phyloP scores from a whole-genome alignment of 2,797 vertebrate species.

The Meriones psammophilus region DNA sequence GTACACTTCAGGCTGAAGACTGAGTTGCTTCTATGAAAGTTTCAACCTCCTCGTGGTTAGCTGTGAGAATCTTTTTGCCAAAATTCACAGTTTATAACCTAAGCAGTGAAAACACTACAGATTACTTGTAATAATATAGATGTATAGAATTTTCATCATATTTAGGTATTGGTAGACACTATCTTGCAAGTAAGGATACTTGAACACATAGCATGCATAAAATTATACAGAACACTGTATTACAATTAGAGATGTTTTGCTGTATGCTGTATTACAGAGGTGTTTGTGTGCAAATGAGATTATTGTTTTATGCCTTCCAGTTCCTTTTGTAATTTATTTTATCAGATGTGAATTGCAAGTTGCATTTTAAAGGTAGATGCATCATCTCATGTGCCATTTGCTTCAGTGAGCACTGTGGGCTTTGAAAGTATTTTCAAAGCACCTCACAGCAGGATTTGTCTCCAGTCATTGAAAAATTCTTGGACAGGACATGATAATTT shows the following conservation, averaged over 20 bases:
- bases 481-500: slow-evolving; percentile 52
- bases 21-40: background rate
- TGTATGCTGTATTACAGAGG: background rate
- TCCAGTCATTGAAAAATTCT: slow-evolving; percentile 65
- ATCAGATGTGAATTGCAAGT: slow-evolving; percentile 54
- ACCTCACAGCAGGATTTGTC: slow-evolving; percentile 56
- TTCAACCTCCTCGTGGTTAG: background rate
- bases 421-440: slow-evolving; percentile 65
- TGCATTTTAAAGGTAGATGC: slow-evolving; percentile 61
- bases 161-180: background rate
- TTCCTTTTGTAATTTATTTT: slow-evolving; percentile 61
- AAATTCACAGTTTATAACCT: background rate
- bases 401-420: slow-evolving; percentile 32
- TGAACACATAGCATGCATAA: background rate
- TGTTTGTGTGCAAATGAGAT: slow-evolving; percentile 43
- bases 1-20: background rate
- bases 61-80: background rate
- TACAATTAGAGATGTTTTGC: slow-evolving; percentile 23
- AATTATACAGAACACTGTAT: slow-evolving; percentile 6
- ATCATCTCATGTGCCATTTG: slow-evolving; percentile 55
- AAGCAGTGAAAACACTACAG: background rate
- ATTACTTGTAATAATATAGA: background rate
- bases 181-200: background rate
- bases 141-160: background rate
- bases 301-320: slow-evolving; percentile 49